A percentile compares a stretch with the other conserved stretches of the same genome.
phyloP scores from a whole-genome alignment of 2,113 vertebrate species.

The Cygnus atratus region DNA sequence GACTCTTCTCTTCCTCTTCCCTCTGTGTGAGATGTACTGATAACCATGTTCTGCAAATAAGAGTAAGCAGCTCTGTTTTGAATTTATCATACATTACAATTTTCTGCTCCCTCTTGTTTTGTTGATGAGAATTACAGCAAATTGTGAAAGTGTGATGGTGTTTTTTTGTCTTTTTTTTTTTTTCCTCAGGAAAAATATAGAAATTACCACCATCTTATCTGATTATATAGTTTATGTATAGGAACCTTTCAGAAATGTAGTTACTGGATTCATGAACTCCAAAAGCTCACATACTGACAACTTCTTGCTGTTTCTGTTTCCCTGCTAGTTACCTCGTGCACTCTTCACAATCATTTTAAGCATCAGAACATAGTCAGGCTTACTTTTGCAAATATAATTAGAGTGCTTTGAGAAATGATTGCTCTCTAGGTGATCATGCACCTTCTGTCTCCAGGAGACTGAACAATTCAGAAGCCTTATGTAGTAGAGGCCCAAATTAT shows the following conservation, averaged over 20 bases:
- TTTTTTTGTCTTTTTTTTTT: background rate
- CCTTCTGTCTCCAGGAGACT: background rate
- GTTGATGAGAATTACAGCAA: background rate
- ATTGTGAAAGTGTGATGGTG: background rate
- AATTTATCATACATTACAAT: background rate
- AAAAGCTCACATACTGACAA: background rate
- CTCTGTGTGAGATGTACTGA: background rate
- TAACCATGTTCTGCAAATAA: background rate
- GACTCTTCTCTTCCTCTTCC: background rate
- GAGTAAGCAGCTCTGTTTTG: background rate
- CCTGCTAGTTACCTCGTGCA: background rate
- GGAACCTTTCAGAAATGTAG: background rate
- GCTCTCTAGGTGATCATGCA: background rate
- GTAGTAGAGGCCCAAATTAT: background rate
- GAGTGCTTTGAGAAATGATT: background rate
- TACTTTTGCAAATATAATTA: background rate
- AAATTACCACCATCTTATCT: background rate
- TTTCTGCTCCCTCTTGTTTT: background rate
- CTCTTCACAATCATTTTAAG: background rate
- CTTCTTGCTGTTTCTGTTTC: background rate
- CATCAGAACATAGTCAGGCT: background rate
- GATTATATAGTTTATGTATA: background rate
- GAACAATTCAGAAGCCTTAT: background rate
- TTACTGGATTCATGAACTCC: background rate
- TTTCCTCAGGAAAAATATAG: fast-evolving